Percentiles rank a stretch among this genome's conserved stretches.
phyloP scores from a whole-genome alignment of 1,140 invertebrate species.

The Hyles euphorbiae region DNA sequence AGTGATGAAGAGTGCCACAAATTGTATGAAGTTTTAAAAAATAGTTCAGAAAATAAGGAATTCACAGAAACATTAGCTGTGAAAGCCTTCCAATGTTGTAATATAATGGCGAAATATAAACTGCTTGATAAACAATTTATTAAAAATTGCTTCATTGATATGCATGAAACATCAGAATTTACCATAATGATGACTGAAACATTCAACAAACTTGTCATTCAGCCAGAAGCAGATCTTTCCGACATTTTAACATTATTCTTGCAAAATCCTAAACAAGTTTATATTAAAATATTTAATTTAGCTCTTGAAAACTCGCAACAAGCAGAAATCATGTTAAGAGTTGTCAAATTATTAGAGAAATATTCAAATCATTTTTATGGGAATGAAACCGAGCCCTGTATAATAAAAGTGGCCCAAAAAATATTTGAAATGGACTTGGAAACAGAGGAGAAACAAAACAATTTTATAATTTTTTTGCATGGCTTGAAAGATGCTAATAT shows the following conservation, averaged over 20 bases:
- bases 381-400: constrained; percentile 48
- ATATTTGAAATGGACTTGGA: constrained; percentile 32
- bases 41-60: constrained; percentile 25
- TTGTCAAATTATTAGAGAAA: constrained; percentile 42
- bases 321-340: constrained; percentile 44
- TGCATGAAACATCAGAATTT: constrained; percentile 38
- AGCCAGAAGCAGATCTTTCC: constrained; percentile 36
- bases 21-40: constrained; percentile 36
- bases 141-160: constrained; percentile 37
- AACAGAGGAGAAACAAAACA: constrained; percentile 32
- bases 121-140: constrained; percentile 43
- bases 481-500: constrained; percentile 36
- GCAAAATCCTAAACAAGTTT: constrained; percentile 53
- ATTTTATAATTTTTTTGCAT: constrained; percentile 48
- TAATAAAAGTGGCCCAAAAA: constrained; percentile 37
- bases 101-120: constrained; percentile 29
- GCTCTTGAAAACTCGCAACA: constrained; percentile 53
- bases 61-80: constrained; percentile 29
- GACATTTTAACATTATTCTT: constrained; percentile 48
- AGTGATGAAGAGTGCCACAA: constrained; percentile 37
- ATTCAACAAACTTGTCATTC: constrained; percentile 55
- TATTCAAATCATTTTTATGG: constrained; percentile 52
- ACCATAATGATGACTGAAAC: constrained; percentile 36
- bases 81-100: constrained; percentile 43
- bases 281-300: constrained; percentile 43